Conservation (phyloP, 2,888 invertebrate species). For the Cephus pygmeus region DNA sequence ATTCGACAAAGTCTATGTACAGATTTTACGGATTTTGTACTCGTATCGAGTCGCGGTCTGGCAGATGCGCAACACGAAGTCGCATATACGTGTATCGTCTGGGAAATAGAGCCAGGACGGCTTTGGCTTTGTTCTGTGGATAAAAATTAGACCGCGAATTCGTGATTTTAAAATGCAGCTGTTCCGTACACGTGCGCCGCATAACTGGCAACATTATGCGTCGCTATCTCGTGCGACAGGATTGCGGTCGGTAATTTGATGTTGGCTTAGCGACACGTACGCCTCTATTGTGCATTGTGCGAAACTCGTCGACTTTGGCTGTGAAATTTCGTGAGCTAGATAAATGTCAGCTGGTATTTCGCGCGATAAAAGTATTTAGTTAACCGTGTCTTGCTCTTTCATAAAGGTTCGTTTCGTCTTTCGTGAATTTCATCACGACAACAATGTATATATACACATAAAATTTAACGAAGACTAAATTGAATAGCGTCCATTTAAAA, state of each 20-base stretch:
- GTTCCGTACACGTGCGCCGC: constrained; percentile 49
- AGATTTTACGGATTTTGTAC: background rate
- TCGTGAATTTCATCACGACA: background rate
- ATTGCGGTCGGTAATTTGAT: constrained; percentile 24
- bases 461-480: background rate
- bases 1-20: background rate
- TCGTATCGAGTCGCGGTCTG: background rate
- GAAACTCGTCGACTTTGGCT: background rate
- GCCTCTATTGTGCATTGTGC: constrained; percentile 4
- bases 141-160: constrained; percentile 27
- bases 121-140: constrained; percentile 26
- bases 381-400: background rate
- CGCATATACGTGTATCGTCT: background rate
- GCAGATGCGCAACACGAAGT: background rate
- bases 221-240: constrained; percentile 32
- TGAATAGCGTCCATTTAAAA: background rate
- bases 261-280: constrained; percentile 3
- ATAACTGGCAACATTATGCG: constrained; percentile 45
- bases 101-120: constrained; percentile 7
- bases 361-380: background rate
- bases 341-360: background rate
- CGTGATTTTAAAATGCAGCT: constrained; percentile 55
- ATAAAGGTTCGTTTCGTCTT: background rate
- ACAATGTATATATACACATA: too few relatives aligned
- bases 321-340: background rate